A percentile compares a stretch with the other conserved stretches of the same genome.
Evolutionary conservation across 2,113 vertebrate genomes (phyloP).

Genomic region (Illadopsis cleaveri): DNA sequence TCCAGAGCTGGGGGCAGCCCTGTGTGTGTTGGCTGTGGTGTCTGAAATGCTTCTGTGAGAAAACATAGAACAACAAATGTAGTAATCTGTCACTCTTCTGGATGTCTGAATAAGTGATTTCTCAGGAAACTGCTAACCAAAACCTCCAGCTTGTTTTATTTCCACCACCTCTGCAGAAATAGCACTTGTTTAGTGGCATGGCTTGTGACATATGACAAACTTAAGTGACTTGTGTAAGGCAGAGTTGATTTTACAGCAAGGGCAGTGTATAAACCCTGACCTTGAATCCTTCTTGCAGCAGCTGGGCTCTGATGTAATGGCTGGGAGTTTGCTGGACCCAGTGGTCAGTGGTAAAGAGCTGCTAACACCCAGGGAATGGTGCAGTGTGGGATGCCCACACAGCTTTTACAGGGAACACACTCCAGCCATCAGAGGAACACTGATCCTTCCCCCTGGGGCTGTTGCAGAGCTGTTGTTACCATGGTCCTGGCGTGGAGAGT

Average conservation of each 20-base stretch:
- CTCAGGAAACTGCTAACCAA: not conserved
- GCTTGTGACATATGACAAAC: not conserved
- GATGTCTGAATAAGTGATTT: not conserved
- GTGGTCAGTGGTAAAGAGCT: not conserved
- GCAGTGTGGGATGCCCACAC: not conserved
- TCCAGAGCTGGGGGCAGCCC: fast-evolving
- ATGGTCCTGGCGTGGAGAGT: fast-evolving
- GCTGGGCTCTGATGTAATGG: not conserved
- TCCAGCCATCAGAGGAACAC: not conserved
- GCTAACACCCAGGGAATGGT: not conserved
- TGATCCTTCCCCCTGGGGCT: not conserved
- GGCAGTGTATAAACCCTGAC: not conserved
- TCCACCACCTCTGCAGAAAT: not conserved
- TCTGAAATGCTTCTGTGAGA: not conserved
- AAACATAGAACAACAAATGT: not conserved
- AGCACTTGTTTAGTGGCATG: not conserved
- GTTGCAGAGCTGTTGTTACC: not conserved
- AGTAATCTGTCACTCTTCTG: not conserved
- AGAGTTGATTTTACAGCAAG: not conserved
- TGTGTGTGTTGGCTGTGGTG: not conserved
- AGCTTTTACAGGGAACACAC: not conserved
- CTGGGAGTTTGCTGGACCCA: not conserved
- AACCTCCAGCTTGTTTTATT: not conserved
- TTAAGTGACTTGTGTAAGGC: not conserved
- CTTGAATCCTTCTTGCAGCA: not conserved